Evolutionary conservation across 1,140 invertebrate species (phyloP).

Genomic region (Mycetomoellerius zeteki): DNA sequence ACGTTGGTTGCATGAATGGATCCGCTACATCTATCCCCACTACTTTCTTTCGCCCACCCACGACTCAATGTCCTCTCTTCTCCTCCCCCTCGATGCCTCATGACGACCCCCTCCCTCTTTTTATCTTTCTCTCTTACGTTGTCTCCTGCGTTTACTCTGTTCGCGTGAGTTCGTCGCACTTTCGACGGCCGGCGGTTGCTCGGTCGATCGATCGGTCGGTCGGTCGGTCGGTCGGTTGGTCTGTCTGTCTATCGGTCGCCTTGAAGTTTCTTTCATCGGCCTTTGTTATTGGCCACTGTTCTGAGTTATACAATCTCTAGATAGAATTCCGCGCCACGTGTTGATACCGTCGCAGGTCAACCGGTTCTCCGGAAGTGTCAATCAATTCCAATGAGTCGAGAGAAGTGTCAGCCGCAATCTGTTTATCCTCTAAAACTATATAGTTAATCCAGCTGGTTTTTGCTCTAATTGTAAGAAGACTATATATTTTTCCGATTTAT

Average conservation of each 20-base stretch:
- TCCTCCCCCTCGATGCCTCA: background rate
- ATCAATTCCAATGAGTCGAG: background rate
- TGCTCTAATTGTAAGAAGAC: background rate
- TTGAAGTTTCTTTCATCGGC: slow-evolving; percentile 10
- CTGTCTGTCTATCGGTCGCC: slow-evolving; percentile 14
- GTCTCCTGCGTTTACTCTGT: slow-evolving; percentile 18
- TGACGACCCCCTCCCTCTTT: background rate
- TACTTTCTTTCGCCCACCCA: slow-evolving; percentile 76
- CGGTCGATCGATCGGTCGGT: slow-evolving; percentile 12
- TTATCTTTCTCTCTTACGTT: background rate
- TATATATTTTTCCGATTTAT: background rate
- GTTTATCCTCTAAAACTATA: background rate
- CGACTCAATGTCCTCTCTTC: slow-evolving; percentile 58
- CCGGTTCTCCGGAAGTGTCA: slow-evolving; percentile 1
- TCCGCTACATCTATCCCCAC: slow-evolving; percentile 73
- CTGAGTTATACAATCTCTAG: background rate
- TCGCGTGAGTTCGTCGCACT: slow-evolving; percentile 50
- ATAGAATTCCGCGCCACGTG: background rate
- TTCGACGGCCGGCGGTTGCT: slow-evolving; percentile 23
- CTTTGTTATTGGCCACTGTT: no score
- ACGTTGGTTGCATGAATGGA: slow-evolving; percentile 76
- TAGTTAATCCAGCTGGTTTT: background rate
- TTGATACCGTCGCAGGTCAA: background rate
- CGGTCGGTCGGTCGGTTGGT: slow-evolving; percentile 21
- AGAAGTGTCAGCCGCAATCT: background rate